Percentiles rank a stretch among this genome's conserved stretches.
Evolutionary conservation across 2,888 invertebrate species (phyloP).

Genomic region (Meliscaeva auricollis): DNA sequence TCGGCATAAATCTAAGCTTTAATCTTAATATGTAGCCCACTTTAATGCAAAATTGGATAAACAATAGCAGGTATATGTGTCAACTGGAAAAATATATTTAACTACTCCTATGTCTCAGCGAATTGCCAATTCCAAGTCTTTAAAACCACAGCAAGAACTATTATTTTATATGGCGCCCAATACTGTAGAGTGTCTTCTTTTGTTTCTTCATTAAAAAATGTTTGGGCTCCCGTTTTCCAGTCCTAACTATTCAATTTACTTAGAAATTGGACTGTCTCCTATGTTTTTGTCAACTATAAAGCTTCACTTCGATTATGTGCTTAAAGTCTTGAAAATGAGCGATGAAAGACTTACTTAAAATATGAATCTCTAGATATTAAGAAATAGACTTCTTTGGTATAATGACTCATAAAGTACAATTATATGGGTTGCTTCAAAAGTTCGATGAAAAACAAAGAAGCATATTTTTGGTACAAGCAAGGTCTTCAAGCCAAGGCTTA

Average conservation of each 20-base stretch:
- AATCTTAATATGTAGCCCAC: no score
- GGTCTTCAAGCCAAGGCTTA: not conserved
- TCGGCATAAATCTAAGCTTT: no score
- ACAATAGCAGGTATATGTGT: not conserved
- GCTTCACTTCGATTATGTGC: not conserved
- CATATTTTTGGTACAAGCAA: not conserved
- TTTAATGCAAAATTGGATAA: no score
- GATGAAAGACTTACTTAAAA: not conserved
- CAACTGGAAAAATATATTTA: not conserved
- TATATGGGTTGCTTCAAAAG: slow-evolving; percentile 2
- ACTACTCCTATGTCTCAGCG: not conserved
- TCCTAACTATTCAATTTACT: not conserved
- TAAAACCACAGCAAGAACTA: not conserved
- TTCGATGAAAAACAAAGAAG: not conserved
- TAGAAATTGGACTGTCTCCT: slow-evolving; percentile 4
- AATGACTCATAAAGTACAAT: not conserved
- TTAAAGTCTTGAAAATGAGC: not conserved
- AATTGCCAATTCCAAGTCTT: not conserved
- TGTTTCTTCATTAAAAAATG: not conserved
- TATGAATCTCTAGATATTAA: not conserved
- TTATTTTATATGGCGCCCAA: not conserved
- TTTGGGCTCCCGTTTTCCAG: not conserved
- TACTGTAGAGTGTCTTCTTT: not conserved
- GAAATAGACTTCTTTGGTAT: not conserved
- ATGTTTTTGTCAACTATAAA: not conserved